Percentiles rank a stretch among this genome's conserved stretches.
Evolutionary conservation across 2,113 vertebrate genomes (phyloP).

Genomic region (Callipepla squamata): DNA sequence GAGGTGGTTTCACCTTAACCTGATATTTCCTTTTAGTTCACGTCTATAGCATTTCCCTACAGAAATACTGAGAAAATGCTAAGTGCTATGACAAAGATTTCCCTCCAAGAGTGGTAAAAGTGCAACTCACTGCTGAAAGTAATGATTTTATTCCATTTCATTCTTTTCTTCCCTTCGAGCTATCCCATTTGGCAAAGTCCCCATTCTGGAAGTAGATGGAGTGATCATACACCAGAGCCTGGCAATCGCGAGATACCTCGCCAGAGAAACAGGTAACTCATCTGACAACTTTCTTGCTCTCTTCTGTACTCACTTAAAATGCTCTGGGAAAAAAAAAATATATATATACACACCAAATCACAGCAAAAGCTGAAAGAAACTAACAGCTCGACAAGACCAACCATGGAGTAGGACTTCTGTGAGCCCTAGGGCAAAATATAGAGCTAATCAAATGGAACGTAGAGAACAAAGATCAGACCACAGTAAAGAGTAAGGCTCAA

Average conservation of each 20-base stretch:
- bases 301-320: neutral
- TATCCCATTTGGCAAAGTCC: conserved; percentile 78
- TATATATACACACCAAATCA: neutral
- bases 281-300: neutral
- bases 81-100: neutral
- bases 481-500: neutral
- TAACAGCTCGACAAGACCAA: neutral
- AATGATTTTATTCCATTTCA: neutral
- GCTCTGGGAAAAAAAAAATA: neutral
- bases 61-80: neutral
- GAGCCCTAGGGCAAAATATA: fast-evolving
- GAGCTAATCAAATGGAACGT: neutral
- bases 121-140: neutral
- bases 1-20: neutral
- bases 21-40: neutral
- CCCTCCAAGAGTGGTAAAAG: neutral
- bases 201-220: conserved; percentile 79
- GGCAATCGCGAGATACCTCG: conserved; percentile 81
- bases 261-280: conserved; percentile 79
- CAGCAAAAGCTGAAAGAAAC: neutral
- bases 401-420: neutral
- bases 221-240: conserved; percentile 78
- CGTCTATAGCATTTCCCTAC: neutral
- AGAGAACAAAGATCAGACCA: neutral
- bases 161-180: conserved; percentile 55